Evolutionary conservation across 2,888 invertebrate genomes (phyloP), one percentile per base, ranked within the genome.

Genomic region (Aleiodes alternator): DNA sequence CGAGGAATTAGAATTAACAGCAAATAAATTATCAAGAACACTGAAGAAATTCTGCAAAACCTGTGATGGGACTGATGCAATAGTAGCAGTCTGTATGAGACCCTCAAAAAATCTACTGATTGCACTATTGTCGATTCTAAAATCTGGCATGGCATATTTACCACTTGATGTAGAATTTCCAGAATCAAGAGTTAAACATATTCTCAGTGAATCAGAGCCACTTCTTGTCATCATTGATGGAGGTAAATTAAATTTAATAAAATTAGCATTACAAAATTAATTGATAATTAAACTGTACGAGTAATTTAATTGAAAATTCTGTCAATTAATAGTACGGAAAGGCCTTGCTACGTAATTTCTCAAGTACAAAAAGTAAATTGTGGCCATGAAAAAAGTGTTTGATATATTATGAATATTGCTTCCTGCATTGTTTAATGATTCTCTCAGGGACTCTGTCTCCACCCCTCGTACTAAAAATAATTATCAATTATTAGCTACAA

Each of bases 71-170:
- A 86, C 90, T 4, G 95, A 96, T 86, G 93, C 94, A 0, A 94
- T 96, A 11, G 91, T 96, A 0, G 96, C 95, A 0, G 94, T 96
- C 0, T 95, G 95, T 84, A 93, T 96, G 93, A 92, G 93, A 79
- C 96, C 96, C 0, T 93, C 94, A 3, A 94, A 95, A 83, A 92
- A 90, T 51, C 86, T 95, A 74, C 92, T 96, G 8, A 90, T 92
- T 43, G 90, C 94, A 0, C 89, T 97, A 23, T 88, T 97, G 77
- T 93, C 95, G 0, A 93, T 94, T 69, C 94, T 96, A 93, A 96
- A 96, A 90, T 91, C 94, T 0, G 96, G 97, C 0, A 95, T 95
- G 14, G 95, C 96, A 0, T 97, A 97, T 89, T 90, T 97, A 71
- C 97, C 97, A 0, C 91, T 97, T 83, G 96, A 96, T 86, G 93